Evolutionary conservation across 2,797 vertebrate species (phyloP), one percentile per base, ranked within the genome.

Genomic region (Thaleichthys pacificus): DNA sequence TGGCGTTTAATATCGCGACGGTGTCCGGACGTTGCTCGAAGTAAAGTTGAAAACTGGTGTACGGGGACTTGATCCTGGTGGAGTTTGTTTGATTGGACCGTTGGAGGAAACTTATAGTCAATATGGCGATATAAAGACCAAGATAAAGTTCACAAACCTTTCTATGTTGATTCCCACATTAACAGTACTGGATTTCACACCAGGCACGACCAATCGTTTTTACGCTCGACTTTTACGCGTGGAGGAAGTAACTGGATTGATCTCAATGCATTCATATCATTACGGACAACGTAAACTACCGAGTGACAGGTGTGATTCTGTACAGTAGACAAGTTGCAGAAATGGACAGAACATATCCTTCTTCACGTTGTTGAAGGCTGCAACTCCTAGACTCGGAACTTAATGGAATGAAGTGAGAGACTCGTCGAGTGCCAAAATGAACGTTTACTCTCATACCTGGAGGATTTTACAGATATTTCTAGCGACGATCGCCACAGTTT

Each of bases 191-290:
- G 22, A 47, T 49, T 67, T 49, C 38, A 47, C 77, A 74, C 68
- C 73, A 21, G n/a, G 2, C 17, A 2, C 19, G 3, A 12, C 32
- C 60, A 64, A 58, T 78, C 71, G 60, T 87, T 47, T 14, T 47
- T 87, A 78, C 87, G 89, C 90, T 57, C 85, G 86, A 88, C 89
- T 90, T 91, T 92, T 90, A 88, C 86, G 87, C 90, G 70, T 71
- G 62, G 61, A 61, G 66, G 56, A 35, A 5, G 56, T 66, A 5
- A 69, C 51, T n/a, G 79, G 73, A 58, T 73, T 32, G 19, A 77
- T 56, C 38, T 79, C 68, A 72, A 77, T 74, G 75, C 78, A 72
- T 78, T 65, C 30, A 8, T 61, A 4, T 51, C 22, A 71, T 54
- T 62, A n/a, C 61, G 80, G 76, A 76, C 70, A 65, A 57, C 57